Evolutionary conservation across 2,113 vertebrate genomes (phyloP).

Genomic region (Corythoichthys haematopterus): DNA sequence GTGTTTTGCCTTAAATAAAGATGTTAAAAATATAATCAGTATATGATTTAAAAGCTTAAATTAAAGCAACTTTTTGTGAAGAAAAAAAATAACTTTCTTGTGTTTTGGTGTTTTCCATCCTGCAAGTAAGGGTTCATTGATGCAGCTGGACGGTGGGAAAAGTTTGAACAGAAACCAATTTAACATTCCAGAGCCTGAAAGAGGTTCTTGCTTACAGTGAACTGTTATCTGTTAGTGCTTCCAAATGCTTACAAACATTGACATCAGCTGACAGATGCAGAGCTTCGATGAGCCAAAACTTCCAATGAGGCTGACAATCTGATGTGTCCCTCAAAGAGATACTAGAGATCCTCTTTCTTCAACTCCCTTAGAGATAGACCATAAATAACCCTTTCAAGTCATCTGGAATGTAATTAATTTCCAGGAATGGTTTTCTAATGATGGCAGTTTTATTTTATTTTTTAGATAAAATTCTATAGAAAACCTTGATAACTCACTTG

Average conservation of each 20-base stretch:
- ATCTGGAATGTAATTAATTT: constrained; percentile 67
- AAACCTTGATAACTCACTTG: no score
- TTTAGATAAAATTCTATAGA: no score
- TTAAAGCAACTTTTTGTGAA: neutral
- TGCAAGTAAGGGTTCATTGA: constrained; percentile 5
- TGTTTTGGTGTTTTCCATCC: constrained; percentile 1
- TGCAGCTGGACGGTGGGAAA: neutral
- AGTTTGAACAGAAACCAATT: constrained; percentile 24
- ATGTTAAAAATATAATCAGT: no score
- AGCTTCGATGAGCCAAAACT: neutral
- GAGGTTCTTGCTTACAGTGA: constrained; percentile 17
- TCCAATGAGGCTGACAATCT: no score
- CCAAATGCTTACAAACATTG: constrained; percentile 15
- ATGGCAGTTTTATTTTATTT: constrained; percentile 12
- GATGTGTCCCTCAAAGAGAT: constrained; percentile 11
- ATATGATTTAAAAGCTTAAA: no score
- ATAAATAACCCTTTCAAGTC: constrained; percentile 67
- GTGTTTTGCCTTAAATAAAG: no score
- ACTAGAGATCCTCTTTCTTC: constrained; percentile 39
- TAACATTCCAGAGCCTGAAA: constrained; percentile 31
- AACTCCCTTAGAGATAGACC: constrained; percentile 23
- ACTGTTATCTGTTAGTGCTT: constrained; percentile 35
- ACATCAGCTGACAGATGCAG: constrained; percentile 29
- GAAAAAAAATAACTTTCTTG: neutral
- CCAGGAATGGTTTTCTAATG: constrained; percentile 27